These are phyloP conservation scores for Archips crataeganus DNA, from an alignment of 2,888 invertebrate species.

Conservation along the genomic window DNA sequence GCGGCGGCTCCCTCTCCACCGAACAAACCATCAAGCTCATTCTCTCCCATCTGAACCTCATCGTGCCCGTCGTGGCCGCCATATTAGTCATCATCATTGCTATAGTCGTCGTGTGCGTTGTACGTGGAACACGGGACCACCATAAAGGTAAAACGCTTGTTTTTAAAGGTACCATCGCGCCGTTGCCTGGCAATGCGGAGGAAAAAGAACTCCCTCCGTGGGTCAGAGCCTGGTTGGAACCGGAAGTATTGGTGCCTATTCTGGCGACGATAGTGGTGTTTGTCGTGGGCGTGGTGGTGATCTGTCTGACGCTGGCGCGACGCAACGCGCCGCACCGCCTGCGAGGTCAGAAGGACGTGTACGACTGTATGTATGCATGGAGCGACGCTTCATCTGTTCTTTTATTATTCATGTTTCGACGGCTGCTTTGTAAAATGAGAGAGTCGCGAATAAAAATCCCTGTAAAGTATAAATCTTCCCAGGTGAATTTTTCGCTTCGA, in stretches of 20 bases:
- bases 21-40: conserved; percentile 95
- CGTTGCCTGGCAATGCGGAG: conserved; percentile 88
- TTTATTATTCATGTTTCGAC: conserved; percentile 23
- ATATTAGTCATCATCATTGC: conserved; percentile 97
- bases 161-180: conserved; percentile 91
- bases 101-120: conserved; percentile 96
- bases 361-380: conserved; percentile 89
- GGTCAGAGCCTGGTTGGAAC: conserved; percentile 95
- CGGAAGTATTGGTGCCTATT: conserved; percentile 96
- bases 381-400: conserved; percentile 67
- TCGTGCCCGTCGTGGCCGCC: conserved; percentile 97
- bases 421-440: conserved; percentile 1
- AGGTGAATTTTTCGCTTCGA: no score
- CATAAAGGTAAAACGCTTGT: conserved; percentile 90
- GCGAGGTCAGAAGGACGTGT: conserved; percentile 91
- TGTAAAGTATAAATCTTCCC: no score
- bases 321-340: conserved; percentile 93
- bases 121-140: conserved; percentile 93
- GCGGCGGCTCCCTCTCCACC: conserved; percentile 88
- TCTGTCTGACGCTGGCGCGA: conserved; percentile 94
- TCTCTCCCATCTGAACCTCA: conserved; percentile 95
- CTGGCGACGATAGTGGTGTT: conserved; percentile 96
- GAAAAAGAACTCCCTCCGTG: conserved; percentile 88
- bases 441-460: neutral
- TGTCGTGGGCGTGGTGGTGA: conserved; percentile 95